Conservation (phyloP, 2,888 invertebrate genomes). For the Keiferia lycopersicella region DNA sequence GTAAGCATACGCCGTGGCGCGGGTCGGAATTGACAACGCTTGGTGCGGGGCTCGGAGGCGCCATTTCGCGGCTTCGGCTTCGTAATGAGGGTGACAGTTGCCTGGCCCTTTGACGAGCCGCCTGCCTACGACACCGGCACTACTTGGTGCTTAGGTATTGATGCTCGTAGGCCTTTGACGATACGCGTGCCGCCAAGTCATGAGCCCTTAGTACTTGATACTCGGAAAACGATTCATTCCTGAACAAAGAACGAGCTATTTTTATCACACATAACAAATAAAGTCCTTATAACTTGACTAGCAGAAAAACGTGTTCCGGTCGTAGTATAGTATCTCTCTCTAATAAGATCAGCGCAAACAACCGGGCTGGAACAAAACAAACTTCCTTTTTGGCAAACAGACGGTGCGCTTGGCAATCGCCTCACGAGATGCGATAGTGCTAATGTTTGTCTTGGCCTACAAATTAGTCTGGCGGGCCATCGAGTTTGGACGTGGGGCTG, state of each 20-base stretch:
- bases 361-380: conserved; percentile 21
- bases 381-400: conserved; percentile 25
- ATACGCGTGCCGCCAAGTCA: background rate
- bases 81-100: conserved; percentile 43
- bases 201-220: background rate
- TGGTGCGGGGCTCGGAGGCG: conserved; percentile 25
- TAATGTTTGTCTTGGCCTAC: conserved; percentile 24
- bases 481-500: conserved; percentile 8
- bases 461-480: conserved; percentile 21
- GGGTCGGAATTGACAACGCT: conserved; percentile 26
- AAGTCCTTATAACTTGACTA: background rate
- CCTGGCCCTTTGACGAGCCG: conserved; percentile 46
- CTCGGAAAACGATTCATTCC: too few species aligned
- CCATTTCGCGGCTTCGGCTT: conserved; percentile 35
- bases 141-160: conserved; percentile 42
- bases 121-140: conserved; percentile 34
- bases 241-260: background rate
- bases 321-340: background rate
- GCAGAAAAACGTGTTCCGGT: background rate
- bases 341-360: conserved; percentile 21
- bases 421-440: conserved; percentile 15
- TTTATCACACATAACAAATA: background rate
- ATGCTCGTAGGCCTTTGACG: background rate
- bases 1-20: conserved; percentile 9
- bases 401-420: conserved; percentile 21